Evolutionary conservation across 2,113 vertebrate genomes (phyloP).

Genomic region (Turdus rufiventris): DNA sequence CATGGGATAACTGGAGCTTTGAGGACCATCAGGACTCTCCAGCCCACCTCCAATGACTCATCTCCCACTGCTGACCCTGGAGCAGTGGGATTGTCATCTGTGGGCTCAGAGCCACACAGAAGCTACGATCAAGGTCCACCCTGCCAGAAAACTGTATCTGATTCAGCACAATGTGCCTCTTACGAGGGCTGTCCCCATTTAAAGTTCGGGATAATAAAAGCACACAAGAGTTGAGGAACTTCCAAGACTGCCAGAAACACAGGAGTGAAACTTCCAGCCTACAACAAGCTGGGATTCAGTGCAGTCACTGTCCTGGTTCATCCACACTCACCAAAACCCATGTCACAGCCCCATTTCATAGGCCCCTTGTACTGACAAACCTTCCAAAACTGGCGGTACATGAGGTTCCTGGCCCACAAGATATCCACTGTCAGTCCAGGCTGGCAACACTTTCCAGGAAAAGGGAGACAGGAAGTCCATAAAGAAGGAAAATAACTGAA

Average conservation of each 20-base stretch:
- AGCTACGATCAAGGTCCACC: not conserved
- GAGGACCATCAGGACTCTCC: not conserved
- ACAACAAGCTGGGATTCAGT: not conserved
- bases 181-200: not conserved
- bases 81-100: not conserved
- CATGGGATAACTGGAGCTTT: not conserved
- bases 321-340: not conserved
- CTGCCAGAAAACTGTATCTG: not conserved
- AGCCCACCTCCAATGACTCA: not conserved
- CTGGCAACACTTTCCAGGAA: not conserved
- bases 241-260: not conserved
- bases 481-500: not conserved
- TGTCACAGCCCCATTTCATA: not conserved
- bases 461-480: not conserved
- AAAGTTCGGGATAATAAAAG: not conserved
- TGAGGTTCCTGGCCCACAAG: accelerated
- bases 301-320: not conserved
- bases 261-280: not conserved
- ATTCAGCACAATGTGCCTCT: not conserved
- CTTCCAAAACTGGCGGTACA: not conserved
- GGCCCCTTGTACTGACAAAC: not conserved
- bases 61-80: not conserved
- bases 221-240: not conserved
- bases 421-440: not conserved
- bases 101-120: not conserved